A percentile compares a stretch with the other conserved stretches of the same genome.
Evolutionary conservation across 2,113 vertebrate species (phyloP).

Genomic region (Barbus barbus): DNA sequence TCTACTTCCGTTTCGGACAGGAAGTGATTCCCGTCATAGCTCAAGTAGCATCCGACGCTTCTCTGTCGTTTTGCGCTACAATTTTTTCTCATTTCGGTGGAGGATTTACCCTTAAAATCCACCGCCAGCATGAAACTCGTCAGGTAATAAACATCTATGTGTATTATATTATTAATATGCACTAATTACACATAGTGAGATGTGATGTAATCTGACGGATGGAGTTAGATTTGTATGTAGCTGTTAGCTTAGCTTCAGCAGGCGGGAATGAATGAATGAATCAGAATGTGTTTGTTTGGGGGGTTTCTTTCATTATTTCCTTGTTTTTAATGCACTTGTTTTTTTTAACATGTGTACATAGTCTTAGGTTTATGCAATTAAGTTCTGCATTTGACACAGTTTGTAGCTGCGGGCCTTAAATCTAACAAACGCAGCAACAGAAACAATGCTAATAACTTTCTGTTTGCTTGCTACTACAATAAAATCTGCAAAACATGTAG

Average conservation of each 20-base stretch:
- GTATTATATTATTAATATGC: no score
- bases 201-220: slow-evolving; percentile 50
- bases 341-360: background rate
- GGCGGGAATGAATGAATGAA: slow-evolving; percentile 77
- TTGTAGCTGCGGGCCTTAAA: background rate
- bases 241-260: slow-evolving; percentile 23
- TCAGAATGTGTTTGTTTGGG: slow-evolving; percentile 36
- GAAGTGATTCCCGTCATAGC: slow-evolving; percentile 29
- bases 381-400: background rate
- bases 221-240: slow-evolving; percentile 63
- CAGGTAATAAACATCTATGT: slow-evolving; percentile 60
- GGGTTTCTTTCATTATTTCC: background rate
- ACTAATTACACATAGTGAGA: no score
- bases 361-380: background rate
- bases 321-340: background rate
- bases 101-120: slow-evolving; percentile 63
- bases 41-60: slow-evolving; percentile 40
- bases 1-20: slow-evolving; percentile 33
- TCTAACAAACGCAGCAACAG: background rate
- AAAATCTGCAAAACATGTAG: no score
- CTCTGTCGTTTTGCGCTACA: slow-evolving; percentile 59
- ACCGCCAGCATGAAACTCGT: slow-evolving; percentile 80
- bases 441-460: background rate
- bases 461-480: background rate
- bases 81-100: slow-evolving; percentile 67